Percentiles rank a stretch among this genome's conserved stretches.
Conservation (phyloP, 2,113 vertebrate species). For the Neolamprologus variostigma region DNA sequence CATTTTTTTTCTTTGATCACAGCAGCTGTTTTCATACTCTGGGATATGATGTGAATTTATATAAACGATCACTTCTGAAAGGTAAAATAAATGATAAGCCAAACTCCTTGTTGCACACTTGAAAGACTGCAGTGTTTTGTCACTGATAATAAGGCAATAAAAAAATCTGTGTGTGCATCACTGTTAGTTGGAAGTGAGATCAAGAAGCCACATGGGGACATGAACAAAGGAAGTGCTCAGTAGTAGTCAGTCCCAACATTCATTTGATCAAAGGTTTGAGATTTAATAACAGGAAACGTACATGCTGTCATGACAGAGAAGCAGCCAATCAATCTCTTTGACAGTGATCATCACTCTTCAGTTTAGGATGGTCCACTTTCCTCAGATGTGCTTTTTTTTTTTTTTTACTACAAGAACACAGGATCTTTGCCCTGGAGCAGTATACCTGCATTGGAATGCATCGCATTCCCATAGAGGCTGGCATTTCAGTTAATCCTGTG, state of each 20-base stretch:
- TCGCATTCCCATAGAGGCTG: constrained; percentile 14
- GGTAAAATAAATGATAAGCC: not conserved
- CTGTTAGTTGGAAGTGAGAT: constrained; percentile 8
- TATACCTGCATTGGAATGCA: constrained; percentile 21
- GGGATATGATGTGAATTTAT: not conserved
- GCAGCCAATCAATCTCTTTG: constrained; percentile 29
- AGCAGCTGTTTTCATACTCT: not conserved
- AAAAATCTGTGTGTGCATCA: not conserved
- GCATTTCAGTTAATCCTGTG: constrained; percentile 30
- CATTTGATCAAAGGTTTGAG: constrained; percentile 35
- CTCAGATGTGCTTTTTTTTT: not conserved
- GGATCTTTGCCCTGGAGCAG: not conserved
- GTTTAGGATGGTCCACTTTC: not conserved
- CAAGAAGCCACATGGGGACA: constrained; percentile 16
- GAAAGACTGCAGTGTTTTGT: not conserved
- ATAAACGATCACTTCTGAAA: not conserved
- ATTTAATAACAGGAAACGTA: constrained; percentile 13
- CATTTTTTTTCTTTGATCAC: not conserved
- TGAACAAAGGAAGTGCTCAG: constrained; percentile 24
- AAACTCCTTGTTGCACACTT: not conserved
- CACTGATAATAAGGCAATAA: not conserved
- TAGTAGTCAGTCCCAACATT: not conserved
- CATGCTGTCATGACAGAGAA: not conserved
- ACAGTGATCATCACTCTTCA: not conserved
- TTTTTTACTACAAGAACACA: not conserved